A percentile compares a stretch with the other conserved stretches of the same genome.
Conservation (phyloP, 1,140 invertebrate species). For the Rhopalosiphum padi region DNA sequence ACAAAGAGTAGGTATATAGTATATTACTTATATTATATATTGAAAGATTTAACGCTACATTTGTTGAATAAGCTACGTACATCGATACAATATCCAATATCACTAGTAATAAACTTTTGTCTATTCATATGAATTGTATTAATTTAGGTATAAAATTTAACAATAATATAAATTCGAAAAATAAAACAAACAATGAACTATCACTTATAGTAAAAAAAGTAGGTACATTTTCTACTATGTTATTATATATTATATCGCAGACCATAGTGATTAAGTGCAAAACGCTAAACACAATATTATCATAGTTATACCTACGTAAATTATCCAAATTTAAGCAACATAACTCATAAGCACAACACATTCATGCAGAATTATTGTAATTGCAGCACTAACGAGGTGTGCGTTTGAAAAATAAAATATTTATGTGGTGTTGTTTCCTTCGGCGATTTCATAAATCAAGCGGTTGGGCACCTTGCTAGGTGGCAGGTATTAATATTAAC, state of each 20-base stretch:
- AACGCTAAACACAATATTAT: background rate
- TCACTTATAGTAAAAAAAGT: background rate
- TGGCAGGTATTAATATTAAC: background rate
- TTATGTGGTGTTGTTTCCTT: background rate
- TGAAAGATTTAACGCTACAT: background rate
- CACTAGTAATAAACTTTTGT: background rate
- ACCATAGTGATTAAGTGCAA: background rate
- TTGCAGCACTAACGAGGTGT: background rate
- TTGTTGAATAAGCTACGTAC: background rate
- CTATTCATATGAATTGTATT: background rate
- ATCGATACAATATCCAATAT: too few species aligned
- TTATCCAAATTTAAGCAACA: background rate
- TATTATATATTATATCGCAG: background rate
- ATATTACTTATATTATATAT: background rate
- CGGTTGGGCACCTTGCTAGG: background rate
- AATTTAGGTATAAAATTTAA: background rate
- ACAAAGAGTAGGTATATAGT: background rate
- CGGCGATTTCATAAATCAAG: constrained; percentile 16
- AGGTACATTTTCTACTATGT: background rate
- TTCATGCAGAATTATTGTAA: background rate
- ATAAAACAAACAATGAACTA: background rate
- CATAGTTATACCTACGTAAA: background rate
- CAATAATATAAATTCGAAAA: too few species aligned
- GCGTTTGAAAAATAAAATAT: background rate
- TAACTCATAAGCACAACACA: background rate